phyloP scores from a whole-genome alignment of 2,797 vertebrate genomes.

The Apogon hyalosoma region DNA sequence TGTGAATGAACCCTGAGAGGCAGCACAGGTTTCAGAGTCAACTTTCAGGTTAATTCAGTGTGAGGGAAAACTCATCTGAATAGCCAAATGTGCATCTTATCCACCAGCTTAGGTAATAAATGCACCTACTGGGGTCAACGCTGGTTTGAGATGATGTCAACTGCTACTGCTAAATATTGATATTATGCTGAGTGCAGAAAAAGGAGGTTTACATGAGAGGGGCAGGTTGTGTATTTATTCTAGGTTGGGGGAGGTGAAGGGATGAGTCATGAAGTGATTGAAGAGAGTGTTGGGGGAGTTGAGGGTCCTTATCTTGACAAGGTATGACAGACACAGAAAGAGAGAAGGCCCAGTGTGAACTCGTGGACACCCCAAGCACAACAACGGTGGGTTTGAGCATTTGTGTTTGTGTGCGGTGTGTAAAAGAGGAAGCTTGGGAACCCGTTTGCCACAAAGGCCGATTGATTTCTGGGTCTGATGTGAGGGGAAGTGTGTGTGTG shows the following conservation, averaged over 20 bases:
- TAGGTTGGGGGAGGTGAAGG: neutral
- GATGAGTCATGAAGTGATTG: slow-evolving; percentile 19
- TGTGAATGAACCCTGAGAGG: slow-evolving; percentile 13
- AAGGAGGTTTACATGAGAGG: slow-evolving; percentile 17
- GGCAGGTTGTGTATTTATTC: slow-evolving; percentile 17
- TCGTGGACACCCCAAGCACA: neutral
- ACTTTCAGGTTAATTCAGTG: slow-evolving; percentile 13
- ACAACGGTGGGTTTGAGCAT: slow-evolving; percentile 39
- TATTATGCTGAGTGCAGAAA: slow-evolving; percentile 2
- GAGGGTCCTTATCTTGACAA: slow-evolving; percentile 49
- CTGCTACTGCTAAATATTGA: neutral
- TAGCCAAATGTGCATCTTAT: neutral
- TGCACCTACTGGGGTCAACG: neutral
- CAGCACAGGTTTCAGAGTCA: slow-evolving; percentile 14
- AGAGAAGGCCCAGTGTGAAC: slow-evolving; percentile 35
- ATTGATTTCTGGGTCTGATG: slow-evolving; percentile 69
- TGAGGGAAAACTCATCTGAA: slow-evolving; percentile 18
- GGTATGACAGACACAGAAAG: slow-evolving; percentile 39
- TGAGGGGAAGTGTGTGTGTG: too few species aligned
- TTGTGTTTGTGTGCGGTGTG: slow-evolving; percentile 28
- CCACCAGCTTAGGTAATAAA: neutral
- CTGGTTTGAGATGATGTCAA: neutral
- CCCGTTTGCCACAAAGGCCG: slow-evolving; percentile 67
- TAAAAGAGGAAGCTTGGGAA: slow-evolving; percentile 21
- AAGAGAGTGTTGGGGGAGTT: slow-evolving; percentile 28